Conservation (phyloP, 2,113 vertebrate genomes). For the Hippotragus niger region DNA sequence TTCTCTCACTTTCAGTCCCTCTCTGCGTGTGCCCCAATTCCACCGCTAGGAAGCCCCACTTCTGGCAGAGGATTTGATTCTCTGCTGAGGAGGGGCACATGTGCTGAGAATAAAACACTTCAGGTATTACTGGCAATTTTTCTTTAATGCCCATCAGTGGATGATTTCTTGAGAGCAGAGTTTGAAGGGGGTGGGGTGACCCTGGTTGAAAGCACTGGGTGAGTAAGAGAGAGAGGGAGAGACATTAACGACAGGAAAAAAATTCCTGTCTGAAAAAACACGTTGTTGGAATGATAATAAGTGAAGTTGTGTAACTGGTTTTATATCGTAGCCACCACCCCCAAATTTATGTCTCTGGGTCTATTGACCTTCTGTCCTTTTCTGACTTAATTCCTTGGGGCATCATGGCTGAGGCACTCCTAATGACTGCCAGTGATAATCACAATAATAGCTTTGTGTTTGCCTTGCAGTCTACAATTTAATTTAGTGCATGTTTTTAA, state of each 20-base stretch:
- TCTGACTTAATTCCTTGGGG: background rate
- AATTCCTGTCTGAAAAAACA: background rate
- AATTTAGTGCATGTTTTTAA: background rate
- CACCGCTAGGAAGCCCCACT: fast-evolving
- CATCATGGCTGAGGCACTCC: background rate
- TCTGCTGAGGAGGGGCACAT: no score
- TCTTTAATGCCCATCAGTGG: background rate
- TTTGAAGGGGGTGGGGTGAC: background rate
- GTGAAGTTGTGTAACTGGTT: background rate
- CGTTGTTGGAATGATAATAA: background rate
- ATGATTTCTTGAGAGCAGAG: background rate
- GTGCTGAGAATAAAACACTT: background rate
- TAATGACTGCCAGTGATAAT: background rate
- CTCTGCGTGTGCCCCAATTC: background rate
- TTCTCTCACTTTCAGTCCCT: background rate
- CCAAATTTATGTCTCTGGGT: background rate
- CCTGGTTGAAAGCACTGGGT: background rate
- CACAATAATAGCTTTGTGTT: background rate
- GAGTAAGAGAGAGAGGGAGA: background rate
- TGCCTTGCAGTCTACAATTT: background rate
- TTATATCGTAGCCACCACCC: background rate
- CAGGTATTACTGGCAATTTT: background rate
- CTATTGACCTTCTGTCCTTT: background rate
- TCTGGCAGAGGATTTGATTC: background rate
- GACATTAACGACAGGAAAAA: background rate